These are phyloP conservation scores for Antitype chi DNA, from an alignment of 2,888 invertebrate species.

Conservation along the genomic window DNA sequence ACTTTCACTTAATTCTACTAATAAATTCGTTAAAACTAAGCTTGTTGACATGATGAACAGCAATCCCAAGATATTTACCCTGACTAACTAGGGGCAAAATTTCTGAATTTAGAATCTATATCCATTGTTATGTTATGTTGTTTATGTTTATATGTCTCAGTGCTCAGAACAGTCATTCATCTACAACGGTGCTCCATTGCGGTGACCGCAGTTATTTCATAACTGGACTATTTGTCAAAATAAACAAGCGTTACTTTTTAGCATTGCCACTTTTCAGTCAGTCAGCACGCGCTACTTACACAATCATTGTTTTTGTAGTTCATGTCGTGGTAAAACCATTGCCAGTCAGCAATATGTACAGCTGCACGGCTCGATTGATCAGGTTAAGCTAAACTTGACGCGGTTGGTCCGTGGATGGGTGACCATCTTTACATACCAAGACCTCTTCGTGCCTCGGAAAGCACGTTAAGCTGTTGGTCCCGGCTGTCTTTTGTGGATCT, in stretches of 20 bases:
- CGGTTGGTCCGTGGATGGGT: too few species aligned
- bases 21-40: too few species aligned
- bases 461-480: too few species aligned
- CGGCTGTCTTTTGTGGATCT: too few species aligned
- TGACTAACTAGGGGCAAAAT: too few species aligned
- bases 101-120: background rate
- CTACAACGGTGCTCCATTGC: background rate
- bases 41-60: background rate
- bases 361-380: too few species aligned
- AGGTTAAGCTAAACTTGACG: too few species aligned
- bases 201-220: constrained; percentile 8
- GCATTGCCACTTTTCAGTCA: background rate
- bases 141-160: constrained; percentile 1
- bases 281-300: background rate
- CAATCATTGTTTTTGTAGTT: background rate
- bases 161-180: constrained; percentile 2
- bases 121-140: background rate
- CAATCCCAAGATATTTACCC: background rate
- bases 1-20: too few species aligned
- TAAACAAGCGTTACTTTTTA: constrained; percentile 17
- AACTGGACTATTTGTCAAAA: constrained; percentile 21
- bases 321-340: background rate
- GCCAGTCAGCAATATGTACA: too few species aligned
- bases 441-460: too few species aligned
- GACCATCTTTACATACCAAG: too few species aligned